A percentile compares a stretch with the other conserved stretches of the same genome.
Evolutionary conservation across 2,113 vertebrate species (phyloP).

Genomic region (Pterocles gutturalis): DNA sequence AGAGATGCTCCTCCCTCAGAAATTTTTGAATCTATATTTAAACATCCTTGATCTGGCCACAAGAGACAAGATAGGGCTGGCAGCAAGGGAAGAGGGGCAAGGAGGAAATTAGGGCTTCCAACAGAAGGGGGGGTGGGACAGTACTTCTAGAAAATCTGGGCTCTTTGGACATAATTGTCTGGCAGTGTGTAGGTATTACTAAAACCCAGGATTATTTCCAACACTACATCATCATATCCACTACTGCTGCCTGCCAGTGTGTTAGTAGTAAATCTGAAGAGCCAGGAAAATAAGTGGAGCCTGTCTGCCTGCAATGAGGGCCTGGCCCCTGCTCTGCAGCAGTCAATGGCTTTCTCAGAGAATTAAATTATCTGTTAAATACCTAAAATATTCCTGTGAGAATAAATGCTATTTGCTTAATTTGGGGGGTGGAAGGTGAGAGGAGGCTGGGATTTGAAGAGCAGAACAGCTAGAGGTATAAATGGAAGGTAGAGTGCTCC

Average conservation of each 20-base stretch:
- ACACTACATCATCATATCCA: conserved; percentile 66
- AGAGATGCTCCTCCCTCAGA: conserved; percentile 45
- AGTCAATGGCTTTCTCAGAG: conserved; percentile 9
- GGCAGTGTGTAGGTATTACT: conserved; percentile 46
- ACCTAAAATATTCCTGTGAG: conserved; percentile 48
- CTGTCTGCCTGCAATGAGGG: conserved; percentile 48
- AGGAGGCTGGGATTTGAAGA: conserved; percentile 9
- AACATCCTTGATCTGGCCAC: conserved; percentile 17
- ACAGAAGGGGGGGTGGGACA: conserved; percentile 76
- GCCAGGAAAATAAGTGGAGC: conserved; percentile 64
- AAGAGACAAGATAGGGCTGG: not conserved
- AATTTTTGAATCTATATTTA: conserved; percentile 57
- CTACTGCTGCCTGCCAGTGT: conserved; percentile 58
- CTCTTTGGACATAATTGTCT: conserved; percentile 53
- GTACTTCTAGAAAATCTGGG: conserved; percentile 74
- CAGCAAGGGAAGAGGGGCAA: conserved; percentile 1
- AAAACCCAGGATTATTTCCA: conserved; percentile 63
- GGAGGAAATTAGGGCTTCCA: conserved; percentile 58
- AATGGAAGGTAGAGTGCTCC: not conserved
- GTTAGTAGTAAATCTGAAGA: conserved; percentile 59
- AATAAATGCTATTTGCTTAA: conserved; percentile 14
- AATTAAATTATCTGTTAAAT: conserved; percentile 69
- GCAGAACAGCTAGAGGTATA: not conserved
- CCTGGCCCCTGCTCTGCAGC: conserved; percentile 17
- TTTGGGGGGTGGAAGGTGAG: conserved; percentile 36